Base-by-base conservation (phyloP, 1,140 invertebrate species). In the Dendroctonus valens region DNA sequence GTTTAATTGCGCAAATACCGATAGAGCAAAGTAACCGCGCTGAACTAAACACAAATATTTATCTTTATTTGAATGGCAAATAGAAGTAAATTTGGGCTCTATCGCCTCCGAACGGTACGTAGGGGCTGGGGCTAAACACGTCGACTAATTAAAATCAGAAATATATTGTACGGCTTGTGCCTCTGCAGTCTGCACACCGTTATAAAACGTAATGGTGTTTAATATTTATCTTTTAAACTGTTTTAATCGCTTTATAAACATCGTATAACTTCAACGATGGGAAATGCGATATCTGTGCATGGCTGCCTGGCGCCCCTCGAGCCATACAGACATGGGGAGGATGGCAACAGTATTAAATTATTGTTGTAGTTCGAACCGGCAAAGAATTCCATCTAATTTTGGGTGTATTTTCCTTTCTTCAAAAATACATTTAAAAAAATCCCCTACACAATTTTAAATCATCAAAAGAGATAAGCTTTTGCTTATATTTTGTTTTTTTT, bases 211-310 rank as follows among this genome's bases (percentile, higher is more conserved):
- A 67, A 67, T 67, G 57, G 65, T 58, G 57, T 67, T 67, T 70
- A 72, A 70, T 72, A 70, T 72, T 72, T 72, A 72, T 70, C 70
- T 72, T 72, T 68, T 46, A 65, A 72, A 72, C 70, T 72, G 70
- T 54, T 69, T 72, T 72, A 72, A 72, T 72, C 67, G 70, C 69
- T 70, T 68, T 65, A 72, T 69, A 72, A 72, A 72, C 69, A 72
- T 67, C 65, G 65, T 67, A 67, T 67, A 67, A 60, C 65, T 59
- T 42, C n/a, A 46, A 26, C 42, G 60, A 63, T 53, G 48, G 40
- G 60, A 71, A 67, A 65, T 69, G 65, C 58, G 67, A 67, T 67
- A 67, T 50, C 53, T 48, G 26, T 14, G 44, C 44, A 46, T 46
- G 9, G 44, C 44, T 46, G 57, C 11, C 8, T 59, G 57, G 57